These are phyloP conservation scores for Tetramorium parvispinum DNA, from an alignment of 1,140 invertebrate genomes.

Conservation along the genomic window DNA sequence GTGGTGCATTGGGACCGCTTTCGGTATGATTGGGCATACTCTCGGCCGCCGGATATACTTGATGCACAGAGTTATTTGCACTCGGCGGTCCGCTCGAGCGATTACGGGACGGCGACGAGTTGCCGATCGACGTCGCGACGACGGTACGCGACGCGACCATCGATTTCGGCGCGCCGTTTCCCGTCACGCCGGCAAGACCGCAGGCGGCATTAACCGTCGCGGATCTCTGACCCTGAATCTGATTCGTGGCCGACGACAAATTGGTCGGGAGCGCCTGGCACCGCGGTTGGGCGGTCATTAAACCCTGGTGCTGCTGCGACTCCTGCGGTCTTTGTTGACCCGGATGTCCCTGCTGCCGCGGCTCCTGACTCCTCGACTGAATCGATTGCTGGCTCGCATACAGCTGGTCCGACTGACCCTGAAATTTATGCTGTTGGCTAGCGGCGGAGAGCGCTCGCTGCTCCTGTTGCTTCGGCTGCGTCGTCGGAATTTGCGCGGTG, in stretches of 20 bases:
- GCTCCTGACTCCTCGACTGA: conserved; percentile 28
- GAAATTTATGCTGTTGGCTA: conserved; percentile 5
- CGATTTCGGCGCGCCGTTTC: conserved; percentile 75
- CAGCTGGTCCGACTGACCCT: conserved; percentile 49
- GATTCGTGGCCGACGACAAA: conserved; percentile 15
- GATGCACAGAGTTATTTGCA: conserved; percentile 62
- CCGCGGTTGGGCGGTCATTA: conserved; percentile 13
- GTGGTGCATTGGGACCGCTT: conserved; percentile 79
- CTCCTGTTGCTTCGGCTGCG: conserved; percentile 34
- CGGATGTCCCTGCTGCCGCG: conserved; percentile 42
- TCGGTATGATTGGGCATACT: conserved; percentile 81
- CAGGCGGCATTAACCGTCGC: conserved; percentile 57
- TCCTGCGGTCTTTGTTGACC: conserved; percentile 51
- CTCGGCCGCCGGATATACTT: conserved; percentile 72
- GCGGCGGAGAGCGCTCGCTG: neutral
- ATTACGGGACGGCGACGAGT: conserved; percentile 43
- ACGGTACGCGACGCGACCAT: conserved; percentile 63
- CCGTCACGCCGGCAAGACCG: conserved; percentile 71
- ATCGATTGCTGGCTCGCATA: conserved; percentile 45
- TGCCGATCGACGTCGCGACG: conserved; percentile 25
- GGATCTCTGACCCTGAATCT: conserved; percentile 54
- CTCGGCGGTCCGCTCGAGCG: conserved; percentile 22
- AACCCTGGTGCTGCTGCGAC: conserved; percentile 30
- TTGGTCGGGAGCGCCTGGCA: conserved; percentile 21
- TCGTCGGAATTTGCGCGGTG: neutral